Evolutionary conservation across 2,888 invertebrate genomes (phyloP), one percentile per base, ranked within the genome.

Genomic region (Pollenia angustigena): DNA sequence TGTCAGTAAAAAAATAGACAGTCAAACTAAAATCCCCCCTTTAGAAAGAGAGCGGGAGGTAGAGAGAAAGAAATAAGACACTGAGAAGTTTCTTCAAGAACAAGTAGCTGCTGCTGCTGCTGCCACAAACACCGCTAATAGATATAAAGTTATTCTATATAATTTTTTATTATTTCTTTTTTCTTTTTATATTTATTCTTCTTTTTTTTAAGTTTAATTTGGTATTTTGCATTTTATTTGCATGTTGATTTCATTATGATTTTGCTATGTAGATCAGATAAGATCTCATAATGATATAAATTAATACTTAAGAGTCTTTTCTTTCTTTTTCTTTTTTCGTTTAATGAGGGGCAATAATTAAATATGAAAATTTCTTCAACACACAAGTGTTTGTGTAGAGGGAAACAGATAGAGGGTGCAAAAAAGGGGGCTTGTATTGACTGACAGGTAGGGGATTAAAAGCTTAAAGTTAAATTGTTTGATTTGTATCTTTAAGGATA

Each of bases 251-350:
- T 71, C 58, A 56, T 66, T 66, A 64, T 58, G 64, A 54, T 74
- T 81, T 64, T 64, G 44, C 42, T 60, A 18, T 87, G 78, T 87
- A 78, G 87, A 87, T 87, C 87, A 81, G 87, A 87, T 87, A 87
- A 84, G 84, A 87, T 84, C 84, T 84, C 42, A 71, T 76, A 76
- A 84, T 79, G 81, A 84, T 81, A 87, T 81, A 87, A 87, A 81
- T 84, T 87, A 84, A 78, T 84, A 84, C 87, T 74, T 84, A 11
- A 78, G 68, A 78, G 68, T 40, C 44, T 66, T 76, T 60, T 18
- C 11, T 60, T 52, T 44, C n/a, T 42, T 66, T 76, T 60, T 18
- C 11, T 60, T 52, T 44, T 12, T 42, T 56, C 48, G n/a, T 48
- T 56, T 23, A 54, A 8, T 60, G 23, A 50, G 74, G 58, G 50